Conservation (phyloP, 2,797 vertebrate species). For the Xiphophorus birchmanni region DNA sequence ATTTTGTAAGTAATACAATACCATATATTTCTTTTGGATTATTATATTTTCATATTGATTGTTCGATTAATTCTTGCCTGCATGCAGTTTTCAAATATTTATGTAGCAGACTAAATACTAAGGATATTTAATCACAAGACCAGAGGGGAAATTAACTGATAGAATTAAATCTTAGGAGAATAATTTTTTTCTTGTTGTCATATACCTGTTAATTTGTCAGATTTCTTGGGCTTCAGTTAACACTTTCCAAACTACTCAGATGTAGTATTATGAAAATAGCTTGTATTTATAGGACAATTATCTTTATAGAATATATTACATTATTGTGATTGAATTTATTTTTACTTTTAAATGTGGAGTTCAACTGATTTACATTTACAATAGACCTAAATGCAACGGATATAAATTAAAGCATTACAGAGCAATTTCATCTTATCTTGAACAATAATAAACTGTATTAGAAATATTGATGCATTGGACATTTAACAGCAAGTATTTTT, state of each 20-base stretch:
- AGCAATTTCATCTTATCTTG: slow-evolving; percentile 14
- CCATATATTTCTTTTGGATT: slow-evolving; percentile 20
- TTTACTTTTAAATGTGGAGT: slow-evolving; percentile 6
- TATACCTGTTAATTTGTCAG: background rate
- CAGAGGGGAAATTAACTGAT: background rate
- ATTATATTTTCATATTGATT: slow-evolving; percentile 21
- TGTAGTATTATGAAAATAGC: background rate
- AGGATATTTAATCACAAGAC: slow-evolving; percentile 10
- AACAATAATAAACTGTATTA: slow-evolving; percentile 29
- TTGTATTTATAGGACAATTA: background rate
- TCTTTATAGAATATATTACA: background rate
- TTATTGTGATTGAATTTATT: background rate
- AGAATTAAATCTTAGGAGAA: slow-evolving; percentile 3
- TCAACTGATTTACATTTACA: slow-evolving; percentile 10
- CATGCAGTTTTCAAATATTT: slow-evolving; percentile 25
- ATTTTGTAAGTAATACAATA: slow-evolving; percentile 69
- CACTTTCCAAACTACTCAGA: slow-evolving; percentile 27
- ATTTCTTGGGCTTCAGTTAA: slow-evolving; percentile 6
- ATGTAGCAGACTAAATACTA: slow-evolving; percentile 1
- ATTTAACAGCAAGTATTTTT: slow-evolving; percentile 27
- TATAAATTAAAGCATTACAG: slow-evolving; percentile 14
- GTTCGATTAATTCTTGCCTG: slow-evolving; percentile 28
- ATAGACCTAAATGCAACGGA: background rate
- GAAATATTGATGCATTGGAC: slow-evolving; percentile 19
- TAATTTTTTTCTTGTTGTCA: slow-evolving; percentile 6